A percentile compares a stretch with the other conserved stretches of the same genome.
Evolutionary conservation across 2,888 invertebrate species (phyloP).

Genomic region (Globia sparganii): DNA sequence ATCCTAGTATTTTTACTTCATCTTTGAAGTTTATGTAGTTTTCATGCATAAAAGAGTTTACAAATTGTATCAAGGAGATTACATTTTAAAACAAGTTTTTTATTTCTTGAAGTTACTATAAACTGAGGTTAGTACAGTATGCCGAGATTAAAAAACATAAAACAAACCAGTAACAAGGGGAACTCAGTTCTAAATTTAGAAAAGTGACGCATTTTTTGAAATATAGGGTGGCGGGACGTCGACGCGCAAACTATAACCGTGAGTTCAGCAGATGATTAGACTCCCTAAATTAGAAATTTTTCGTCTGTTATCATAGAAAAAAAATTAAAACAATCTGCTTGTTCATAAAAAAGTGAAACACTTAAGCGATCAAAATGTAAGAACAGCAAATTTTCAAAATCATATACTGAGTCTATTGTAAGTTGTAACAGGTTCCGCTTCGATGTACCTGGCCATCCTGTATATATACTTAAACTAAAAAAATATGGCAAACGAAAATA

Average conservation of each 20-base stretch:
- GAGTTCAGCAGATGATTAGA: no score
- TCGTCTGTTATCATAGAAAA: no score
- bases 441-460: not conserved
- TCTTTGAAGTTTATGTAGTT: not conserved
- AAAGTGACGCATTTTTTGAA: not conserved
- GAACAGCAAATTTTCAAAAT: not conserved
- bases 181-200: not conserved
- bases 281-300: no score
- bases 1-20: not conserved
- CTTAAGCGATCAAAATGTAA: no score
- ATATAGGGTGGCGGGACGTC: not conserved
- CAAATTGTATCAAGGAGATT: not conserved
- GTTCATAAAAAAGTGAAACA: no score
- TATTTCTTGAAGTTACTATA: not conserved
- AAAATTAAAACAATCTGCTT: no score
- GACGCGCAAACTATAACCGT: no score
- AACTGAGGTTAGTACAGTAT: not conserved
- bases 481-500: not conserved
- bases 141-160: constrained; percentile 9
- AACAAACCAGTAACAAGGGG: not conserved
- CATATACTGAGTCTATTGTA: not conserved
- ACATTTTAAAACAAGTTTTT: constrained; percentile 15
- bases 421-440: not conserved
- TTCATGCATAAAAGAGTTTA: not conserved
- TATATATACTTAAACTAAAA: not conserved